Conservation (phyloP, 2,888 invertebrate species). For the Aporophyla nigra region DNA sequence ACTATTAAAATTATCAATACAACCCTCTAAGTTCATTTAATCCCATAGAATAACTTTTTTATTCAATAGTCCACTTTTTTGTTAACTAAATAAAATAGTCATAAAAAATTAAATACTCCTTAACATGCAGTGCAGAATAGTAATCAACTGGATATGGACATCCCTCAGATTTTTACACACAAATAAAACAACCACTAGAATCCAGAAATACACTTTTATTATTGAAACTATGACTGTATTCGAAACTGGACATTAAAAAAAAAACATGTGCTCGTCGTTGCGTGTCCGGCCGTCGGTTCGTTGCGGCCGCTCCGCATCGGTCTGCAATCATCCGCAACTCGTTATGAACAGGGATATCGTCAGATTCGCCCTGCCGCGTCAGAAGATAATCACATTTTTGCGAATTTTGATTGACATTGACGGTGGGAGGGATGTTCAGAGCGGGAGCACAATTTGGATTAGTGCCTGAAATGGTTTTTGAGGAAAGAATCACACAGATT, state of each 20-base stretch:
- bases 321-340: not conserved
- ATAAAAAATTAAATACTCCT: no score
- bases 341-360: not conserved
- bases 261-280: not conserved
- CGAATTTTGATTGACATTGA: no score
- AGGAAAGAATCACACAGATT: no score
- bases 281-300: not conserved
- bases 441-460: no score
- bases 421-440: no score
- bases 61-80: no score
- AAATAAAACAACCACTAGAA: constrained; percentile 26
- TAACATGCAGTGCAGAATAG: no score
- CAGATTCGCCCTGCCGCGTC: not conserved
- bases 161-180: not conserved
- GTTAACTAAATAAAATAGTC: no score
- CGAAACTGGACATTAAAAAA: not conserved
- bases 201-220: constrained; percentile 26
- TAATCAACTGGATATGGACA: not conserved
- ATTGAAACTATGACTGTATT: constrained; percentile 10
- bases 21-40: no score
- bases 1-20: no score
- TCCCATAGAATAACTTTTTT: no score
- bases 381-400: not conserved
- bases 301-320: not conserved
- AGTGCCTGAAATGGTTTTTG: no score